These are phyloP conservation scores for Lagorchestes hirsutus DNA, from an alignment of 2,797 vertebrate species.

Conservation along the genomic window DNA sequence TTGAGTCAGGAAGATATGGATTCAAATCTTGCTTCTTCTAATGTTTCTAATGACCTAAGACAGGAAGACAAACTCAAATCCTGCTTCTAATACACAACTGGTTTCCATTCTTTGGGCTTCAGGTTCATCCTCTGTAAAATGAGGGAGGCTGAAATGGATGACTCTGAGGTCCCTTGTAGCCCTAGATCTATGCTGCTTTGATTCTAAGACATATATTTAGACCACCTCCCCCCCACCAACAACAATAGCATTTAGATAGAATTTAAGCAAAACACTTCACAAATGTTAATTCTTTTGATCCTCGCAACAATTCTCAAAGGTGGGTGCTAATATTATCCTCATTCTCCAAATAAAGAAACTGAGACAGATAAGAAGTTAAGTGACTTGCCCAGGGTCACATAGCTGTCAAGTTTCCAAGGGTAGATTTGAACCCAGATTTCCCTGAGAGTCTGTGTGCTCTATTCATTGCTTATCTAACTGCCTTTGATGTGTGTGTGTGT, in stretches of 20 bases:
- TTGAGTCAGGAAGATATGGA: fast-evolving
- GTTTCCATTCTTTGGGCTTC: neutral
- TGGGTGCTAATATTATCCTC: neutral
- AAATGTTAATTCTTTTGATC: neutral
- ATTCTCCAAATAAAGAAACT: neutral
- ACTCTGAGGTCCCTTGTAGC: neutral
- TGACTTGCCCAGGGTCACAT: neutral
- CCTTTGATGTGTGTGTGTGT: neutral
- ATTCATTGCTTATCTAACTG: neutral
- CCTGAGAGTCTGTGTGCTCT: neutral
- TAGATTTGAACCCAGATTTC: neutral
- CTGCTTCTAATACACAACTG: neutral
- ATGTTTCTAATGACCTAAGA: too few species aligned
- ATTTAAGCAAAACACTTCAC: neutral
- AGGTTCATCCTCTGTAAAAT: neutral
- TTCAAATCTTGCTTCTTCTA: neutral
- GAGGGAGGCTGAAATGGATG: neutral
- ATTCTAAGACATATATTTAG: neutral
- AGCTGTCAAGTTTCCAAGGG: neutral
- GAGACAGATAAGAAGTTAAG: neutral
- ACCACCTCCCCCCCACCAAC: too few species aligned
- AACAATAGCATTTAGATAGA: neutral
- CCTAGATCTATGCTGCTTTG: neutral
- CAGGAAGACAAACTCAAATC: too few species aligned
- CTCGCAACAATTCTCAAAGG: neutral